Percentiles rank a stretch among this genome's conserved stretches.
Evolutionary conservation across 2,888 invertebrate species (phyloP).

Genomic region (Lacanobia oleracea): DNA sequence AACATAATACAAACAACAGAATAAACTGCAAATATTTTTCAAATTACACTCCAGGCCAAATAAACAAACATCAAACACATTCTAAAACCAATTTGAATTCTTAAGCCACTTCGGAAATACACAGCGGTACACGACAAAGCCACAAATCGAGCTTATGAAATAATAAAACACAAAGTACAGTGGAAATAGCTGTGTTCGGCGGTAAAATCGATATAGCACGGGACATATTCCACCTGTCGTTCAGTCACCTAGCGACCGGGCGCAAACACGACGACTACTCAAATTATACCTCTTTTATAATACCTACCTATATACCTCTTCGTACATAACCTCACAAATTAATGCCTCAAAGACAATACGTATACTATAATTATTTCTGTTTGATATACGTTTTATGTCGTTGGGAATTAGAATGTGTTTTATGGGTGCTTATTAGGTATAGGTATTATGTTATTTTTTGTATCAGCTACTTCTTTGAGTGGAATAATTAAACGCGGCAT

Average conservation of each 20-base stretch:
- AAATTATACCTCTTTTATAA: conserved; percentile 66
- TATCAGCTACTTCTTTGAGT: too few species aligned
- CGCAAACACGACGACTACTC: conserved; percentile 76
- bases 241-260: conserved; percentile 80
- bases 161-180: conserved; percentile 39
- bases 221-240: conserved; percentile 78
- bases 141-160: conserved; percentile 39
- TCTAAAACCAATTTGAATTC: conserved; percentile 45
- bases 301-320: conserved; percentile 15
- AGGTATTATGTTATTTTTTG: neutral
- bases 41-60: conserved; percentile 6
- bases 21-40: neutral
- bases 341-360: conserved; percentile 43
- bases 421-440: conserved; percentile 8
- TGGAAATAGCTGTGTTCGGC: conserved; percentile 46
- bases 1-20: neutral
- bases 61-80: conserved; percentile 17
- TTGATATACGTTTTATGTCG: conserved; percentile 13
- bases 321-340: conserved; percentile 45
- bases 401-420: conserved; percentile 9
- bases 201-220: conserved; percentile 80
- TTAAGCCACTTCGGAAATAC: conserved; percentile 22
- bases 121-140: conserved; percentile 23
- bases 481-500: too few species aligned
- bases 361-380: conserved; percentile 35